phyloP scores from a whole-genome alignment of 2,113 vertebrate genomes.

The Sinocyclocheilus anshuiensis region DNA sequence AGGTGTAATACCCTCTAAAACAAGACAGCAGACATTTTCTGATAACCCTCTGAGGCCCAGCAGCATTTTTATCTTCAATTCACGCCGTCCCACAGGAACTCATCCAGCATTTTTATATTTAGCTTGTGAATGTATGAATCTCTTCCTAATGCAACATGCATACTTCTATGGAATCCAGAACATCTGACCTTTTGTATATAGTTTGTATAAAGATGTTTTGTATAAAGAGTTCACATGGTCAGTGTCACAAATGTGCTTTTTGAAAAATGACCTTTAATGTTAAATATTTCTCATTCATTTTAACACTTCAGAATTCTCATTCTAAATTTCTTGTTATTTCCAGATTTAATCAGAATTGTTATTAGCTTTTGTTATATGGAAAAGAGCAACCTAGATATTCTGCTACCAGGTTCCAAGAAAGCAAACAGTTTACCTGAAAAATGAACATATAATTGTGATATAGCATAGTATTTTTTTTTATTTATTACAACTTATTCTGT shows the following conservation, averaged over 20 bases:
- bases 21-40: conserved; percentile 59
- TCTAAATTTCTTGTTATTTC: background rate
- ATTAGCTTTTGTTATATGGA: background rate
- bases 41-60: conserved; percentile 41
- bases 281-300: background rate
- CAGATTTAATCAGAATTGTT: background rate
- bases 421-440: background rate
- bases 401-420: background rate
- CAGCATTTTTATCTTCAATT: background rate
- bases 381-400: background rate
- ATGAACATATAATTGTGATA: background rate
- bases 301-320: background rate
- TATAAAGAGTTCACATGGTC: background rate
- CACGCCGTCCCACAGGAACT: background rate
- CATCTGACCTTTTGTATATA: background rate
- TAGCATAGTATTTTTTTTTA: background rate
- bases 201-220: background rate
- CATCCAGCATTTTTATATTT: background rate
- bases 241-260: background rate
- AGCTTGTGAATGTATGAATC: background rate
- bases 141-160: background rate
- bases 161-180: background rate
- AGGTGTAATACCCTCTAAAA: conserved; percentile 65
- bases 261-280: background rate
- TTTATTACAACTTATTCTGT: background rate